Conservation (phyloP, 2,888 invertebrate species). For the Timandra comae region DNA sequence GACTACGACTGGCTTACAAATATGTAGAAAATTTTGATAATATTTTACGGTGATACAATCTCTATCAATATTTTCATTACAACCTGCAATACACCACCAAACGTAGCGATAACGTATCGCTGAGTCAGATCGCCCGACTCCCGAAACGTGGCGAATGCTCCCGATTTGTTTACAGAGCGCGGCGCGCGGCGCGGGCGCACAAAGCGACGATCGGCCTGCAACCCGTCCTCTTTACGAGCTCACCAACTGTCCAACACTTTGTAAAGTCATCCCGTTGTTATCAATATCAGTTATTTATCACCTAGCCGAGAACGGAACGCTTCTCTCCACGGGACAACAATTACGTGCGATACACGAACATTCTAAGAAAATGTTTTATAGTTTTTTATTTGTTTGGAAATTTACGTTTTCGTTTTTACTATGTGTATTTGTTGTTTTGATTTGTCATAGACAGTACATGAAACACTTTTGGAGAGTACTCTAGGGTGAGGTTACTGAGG, state of each 20-base stretch:
- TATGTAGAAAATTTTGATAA: too few relatives aligned
- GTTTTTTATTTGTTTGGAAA: not conserved
- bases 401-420: not conserved
- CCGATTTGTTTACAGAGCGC: conserved; percentile 67
- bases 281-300: conserved; percentile 75
- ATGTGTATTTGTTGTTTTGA: not conserved
- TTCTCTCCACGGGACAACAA: conserved; percentile 47
- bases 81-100: too few relatives aligned
- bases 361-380: not conserved
- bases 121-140: too few relatives aligned
- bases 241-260: conserved; percentile 69
- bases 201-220: conserved; percentile 60
- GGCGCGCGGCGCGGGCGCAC: conserved; percentile 42
- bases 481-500: too few relatives aligned
- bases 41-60: too few relatives aligned
- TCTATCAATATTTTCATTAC: too few relatives aligned
- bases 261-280: conserved; percentile 63
- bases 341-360: conserved; percentile 15
- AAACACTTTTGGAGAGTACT: too few relatives aligned
- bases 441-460: too few relatives aligned
- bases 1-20: too few relatives aligned
- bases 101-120: too few relatives aligned
- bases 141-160: too few relatives aligned
- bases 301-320: conserved; percentile 57
- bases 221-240: conserved; percentile 68